Base-by-base conservation (phyloP, 2,797 vertebrate genomes). In the Labroides dimidiatus region DNA sequence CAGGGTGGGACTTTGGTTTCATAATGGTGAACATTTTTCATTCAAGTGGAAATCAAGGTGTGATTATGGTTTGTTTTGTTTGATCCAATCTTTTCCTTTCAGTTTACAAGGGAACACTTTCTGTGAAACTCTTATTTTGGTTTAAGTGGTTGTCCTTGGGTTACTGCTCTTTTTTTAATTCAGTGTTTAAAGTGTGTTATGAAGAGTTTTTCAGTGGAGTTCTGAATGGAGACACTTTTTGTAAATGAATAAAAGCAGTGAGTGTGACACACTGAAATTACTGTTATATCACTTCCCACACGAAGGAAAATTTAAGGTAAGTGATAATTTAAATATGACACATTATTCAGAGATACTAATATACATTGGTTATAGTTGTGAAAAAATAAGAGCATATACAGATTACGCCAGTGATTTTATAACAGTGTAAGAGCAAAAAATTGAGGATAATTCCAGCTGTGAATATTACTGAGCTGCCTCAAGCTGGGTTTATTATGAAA, bases 1-100 rank as follows among this genome's bases (percentile, higher is more conserved):
- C 69, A 52, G 51, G 74, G 66, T 66, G 78, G 73, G 80, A 81
- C 61, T 73, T 59, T 15, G 12, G 41, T 43, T 58, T 39, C 49
- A 42, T 4, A 6, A 30, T 7, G 23, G 14, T 60, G 63, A 66
- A 36, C 50, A 12, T 33, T 52, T 70, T 75, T 66, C 79, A 80
- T 76, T 83, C 62, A 78, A 70, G 55, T 33, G 41, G 69, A 84
- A 85, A 78, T 77, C 57, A 79, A 45, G 17, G 37, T 21, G 27
- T 75, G 63, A 85, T 73, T 80, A 59, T 3, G 10, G 4, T 76
- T 78, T 86, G 81, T 80, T 77, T 62, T 41, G 56, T 82, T 75
- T 44, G 20, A 77, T 74, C 52, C 71, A 10, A 54, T 72, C 64
- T 44, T 77, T 69, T 65, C 2, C 30, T 58, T 59, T 30, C 23